A percentile compares a stretch with the other conserved stretches of the same genome.
Evolutionary conservation across 2,888 invertebrate genomes (phyloP).

Genomic region (Sylvicola cinctus): DNA sequence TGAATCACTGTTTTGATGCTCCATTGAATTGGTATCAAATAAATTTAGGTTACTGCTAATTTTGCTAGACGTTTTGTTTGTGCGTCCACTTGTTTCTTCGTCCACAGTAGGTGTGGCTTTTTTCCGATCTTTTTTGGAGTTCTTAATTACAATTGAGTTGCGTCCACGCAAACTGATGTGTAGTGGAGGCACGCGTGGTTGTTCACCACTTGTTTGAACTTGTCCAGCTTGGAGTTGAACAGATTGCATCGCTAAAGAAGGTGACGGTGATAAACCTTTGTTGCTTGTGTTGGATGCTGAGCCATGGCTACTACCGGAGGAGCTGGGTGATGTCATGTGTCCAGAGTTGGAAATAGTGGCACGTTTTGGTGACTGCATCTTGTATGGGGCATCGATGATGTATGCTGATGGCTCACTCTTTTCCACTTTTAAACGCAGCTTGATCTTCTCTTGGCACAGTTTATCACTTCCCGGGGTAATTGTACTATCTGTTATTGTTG

Average conservation of each 20-base stretch:
- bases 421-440: slow-evolving; percentile 60
- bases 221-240: slow-evolving; percentile 5
- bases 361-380: slow-evolving; percentile 29
- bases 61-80: too few species aligned
- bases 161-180: slow-evolving; percentile 72
- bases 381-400: slow-evolving; percentile 57
- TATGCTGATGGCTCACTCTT: slow-evolving; percentile 66
- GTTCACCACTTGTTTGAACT: slow-evolving; percentile 31
- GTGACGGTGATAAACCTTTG: slow-evolving; percentile 13
- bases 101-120: slow-evolving; percentile 19
- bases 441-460: slow-evolving; percentile 47
- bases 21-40: too few species aligned
- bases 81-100: too few species aligned
- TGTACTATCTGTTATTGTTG: slow-evolving; percentile 7
- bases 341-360: slow-evolving; percentile 13
- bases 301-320: slow-evolving; percentile 25
- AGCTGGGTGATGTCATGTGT: slow-evolving; percentile 11
- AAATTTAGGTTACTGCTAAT: too few species aligned
- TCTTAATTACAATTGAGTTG: slow-evolving; percentile 67
- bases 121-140: slow-evolving; percentile 47
- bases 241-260: slow-evolving; percentile 7
- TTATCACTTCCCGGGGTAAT: slow-evolving; percentile 5
- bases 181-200: slow-evolving; percentile 67
- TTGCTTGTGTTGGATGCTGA: background rate
- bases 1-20: too few species aligned